phyloP scores from a whole-genome alignment of 2,888 invertebrate species.

The Cataglyphis albicans region DNA sequence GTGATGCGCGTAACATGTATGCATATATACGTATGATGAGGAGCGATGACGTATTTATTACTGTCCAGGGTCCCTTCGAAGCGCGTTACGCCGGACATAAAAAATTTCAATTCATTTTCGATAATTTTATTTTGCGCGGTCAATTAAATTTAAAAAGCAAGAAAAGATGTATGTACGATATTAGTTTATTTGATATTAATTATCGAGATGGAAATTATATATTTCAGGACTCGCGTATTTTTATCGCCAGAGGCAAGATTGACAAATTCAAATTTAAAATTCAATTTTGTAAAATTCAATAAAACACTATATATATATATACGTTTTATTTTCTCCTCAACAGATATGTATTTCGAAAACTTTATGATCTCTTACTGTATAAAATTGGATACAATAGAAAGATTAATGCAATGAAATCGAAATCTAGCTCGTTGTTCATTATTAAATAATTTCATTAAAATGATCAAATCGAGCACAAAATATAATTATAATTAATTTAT shows the following conservation, averaged over 20 bases:
- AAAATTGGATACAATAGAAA: background rate
- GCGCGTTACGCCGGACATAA: background rate
- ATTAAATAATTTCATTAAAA: background rate
- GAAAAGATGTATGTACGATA: background rate
- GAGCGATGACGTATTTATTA: conserved; percentile 33
- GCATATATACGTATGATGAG: background rate
- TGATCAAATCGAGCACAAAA: background rate
- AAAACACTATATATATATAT: background rate
- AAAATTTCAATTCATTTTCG: conserved; percentile 18
- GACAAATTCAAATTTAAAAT: conserved; percentile 5
- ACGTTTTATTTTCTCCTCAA: background rate
- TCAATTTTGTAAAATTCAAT: background rate
- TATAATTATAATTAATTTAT: conserved; percentile 1
- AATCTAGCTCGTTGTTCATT: background rate
- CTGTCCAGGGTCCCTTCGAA: background rate
- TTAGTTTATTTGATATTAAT: conserved; percentile 6
- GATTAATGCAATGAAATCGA: background rate
- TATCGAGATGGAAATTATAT: background rate
- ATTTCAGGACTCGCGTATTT: background rate
- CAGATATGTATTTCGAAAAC: background rate
- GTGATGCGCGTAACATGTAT: too few relatives aligned
- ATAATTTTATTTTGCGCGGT: background rate
- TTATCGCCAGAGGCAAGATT: conserved; percentile 10
- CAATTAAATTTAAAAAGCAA: conserved; percentile 13
- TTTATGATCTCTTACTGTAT: background rate